These are phyloP conservation scores for Glareola pratincola DNA, from an alignment of 2,113 vertebrate genomes.

Conservation along the genomic window DNA sequence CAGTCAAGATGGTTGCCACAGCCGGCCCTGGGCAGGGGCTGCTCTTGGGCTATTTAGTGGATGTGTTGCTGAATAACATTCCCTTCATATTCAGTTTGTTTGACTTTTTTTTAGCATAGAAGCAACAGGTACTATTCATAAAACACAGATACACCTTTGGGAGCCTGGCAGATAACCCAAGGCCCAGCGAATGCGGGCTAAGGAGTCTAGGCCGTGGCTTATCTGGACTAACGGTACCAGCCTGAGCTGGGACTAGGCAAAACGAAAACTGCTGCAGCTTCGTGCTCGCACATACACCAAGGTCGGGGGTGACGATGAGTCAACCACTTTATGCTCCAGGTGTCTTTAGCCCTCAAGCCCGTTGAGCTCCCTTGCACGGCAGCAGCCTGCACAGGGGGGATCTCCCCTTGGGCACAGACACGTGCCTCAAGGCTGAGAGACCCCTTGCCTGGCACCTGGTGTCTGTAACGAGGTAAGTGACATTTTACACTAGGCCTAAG, in stretches of 20 bases:
- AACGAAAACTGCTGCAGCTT: not conserved
- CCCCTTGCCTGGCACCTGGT: not conserved
- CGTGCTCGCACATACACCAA: not conserved
- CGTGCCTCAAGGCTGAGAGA: not conserved
- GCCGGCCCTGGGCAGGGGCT: not conserved
- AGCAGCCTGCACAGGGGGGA: not conserved
- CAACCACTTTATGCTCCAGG: accelerated
- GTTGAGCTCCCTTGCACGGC: not conserved
- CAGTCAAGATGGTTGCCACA: not conserved
- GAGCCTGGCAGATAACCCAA: not conserved
- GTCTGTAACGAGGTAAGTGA: not conserved
- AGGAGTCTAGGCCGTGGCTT: not conserved
- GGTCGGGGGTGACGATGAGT: no score
- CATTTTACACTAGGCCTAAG: not conserved
- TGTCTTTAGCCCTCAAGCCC: not conserved
- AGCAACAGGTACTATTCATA: not conserved
- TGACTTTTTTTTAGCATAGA: not conserved
- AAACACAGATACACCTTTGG: not conserved
- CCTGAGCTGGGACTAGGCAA: not conserved
- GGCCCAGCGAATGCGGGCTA: not conserved
- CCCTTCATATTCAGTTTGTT: not conserved
- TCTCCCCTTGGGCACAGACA: not conserved
- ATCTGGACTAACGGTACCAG: not conserved
- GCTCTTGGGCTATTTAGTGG: not conserved
- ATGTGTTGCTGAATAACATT: not conserved